Evolutionary conservation across 2,113 vertebrate species (phyloP), one percentile per base, ranked within the genome.

Genomic region (Percina caprodes): DNA sequence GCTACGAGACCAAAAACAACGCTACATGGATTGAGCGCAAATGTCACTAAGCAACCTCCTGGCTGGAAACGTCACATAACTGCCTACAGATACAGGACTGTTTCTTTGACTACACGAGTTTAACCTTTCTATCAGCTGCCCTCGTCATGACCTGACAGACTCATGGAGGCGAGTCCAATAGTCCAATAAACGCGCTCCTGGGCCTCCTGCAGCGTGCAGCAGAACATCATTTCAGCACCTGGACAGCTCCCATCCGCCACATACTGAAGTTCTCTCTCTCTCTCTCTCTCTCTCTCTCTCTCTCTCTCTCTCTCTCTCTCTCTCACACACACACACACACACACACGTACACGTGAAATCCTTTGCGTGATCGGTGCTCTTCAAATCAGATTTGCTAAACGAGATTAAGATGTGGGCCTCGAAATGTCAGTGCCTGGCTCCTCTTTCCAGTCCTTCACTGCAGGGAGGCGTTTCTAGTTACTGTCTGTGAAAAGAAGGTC

Each of bases 381-480:
- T 67, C 78, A 84, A 92, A 84, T 86, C 87, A 82, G 83, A 91
- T 88, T 79, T 86, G 49, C 60, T 49, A 85, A 91, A 93, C 21
- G 51, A 87, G 86, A 91, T 91, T 63, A 86, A 60, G 69, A 68
- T 73, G 83, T 70, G 83, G 68, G 78, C 39, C 62, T 79, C 71
- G 77, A 88, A 90, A 91, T 92, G 93, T 92, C 93, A 89, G 74
- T 13, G 68, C 56, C 79, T 70, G 66, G 66, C 80, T 89, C 82
- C 33, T 84, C 72, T 89, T 90, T 88, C 84, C 74, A 15, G 39
- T 18, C 73, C 60, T 81, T 74, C 76, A 13, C 85, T 54, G 39
- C 61, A 23, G 67, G 67, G 67, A 80, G 61, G 26, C 63, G 92
- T 77, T 88, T 93, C 91, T 60, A 33, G 86, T 91, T 93, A 89